Conservation (phyloP, 2,113 vertebrate species). For the Glaucomys volans region DNA sequence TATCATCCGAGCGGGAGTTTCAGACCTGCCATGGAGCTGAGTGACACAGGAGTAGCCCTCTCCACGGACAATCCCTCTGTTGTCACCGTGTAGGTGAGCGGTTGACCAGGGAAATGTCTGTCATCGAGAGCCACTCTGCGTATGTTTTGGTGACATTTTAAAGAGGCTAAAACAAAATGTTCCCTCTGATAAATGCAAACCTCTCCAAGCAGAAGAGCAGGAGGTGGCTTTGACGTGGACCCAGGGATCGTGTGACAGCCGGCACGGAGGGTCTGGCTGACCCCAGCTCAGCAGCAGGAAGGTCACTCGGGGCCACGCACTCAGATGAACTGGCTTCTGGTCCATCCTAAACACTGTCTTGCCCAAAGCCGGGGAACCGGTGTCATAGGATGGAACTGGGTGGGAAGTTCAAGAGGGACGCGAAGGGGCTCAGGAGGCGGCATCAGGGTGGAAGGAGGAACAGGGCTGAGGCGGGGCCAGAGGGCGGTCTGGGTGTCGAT, state of each 20-base stretch:
- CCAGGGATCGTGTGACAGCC: rapidly evolving
- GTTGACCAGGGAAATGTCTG: conserved; percentile 45
- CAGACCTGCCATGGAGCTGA: not conserved
- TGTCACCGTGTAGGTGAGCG: not conserved
- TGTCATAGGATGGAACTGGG: not conserved
- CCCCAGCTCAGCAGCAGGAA: rapidly evolving
- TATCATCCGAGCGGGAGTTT: not conserved
- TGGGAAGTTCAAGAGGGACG: not conserved
- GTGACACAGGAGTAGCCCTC: conserved; percentile 34
- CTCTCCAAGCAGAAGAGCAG: not conserved
- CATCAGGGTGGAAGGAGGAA: no score
- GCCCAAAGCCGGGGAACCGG: not conserved
- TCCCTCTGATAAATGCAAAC: conserved; percentile 28
- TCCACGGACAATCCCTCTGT: not conserved
- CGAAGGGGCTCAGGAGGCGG: no score
- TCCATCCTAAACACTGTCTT: not conserved
- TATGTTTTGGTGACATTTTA: conserved; percentile 68
- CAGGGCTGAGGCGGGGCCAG: rapidly evolving
- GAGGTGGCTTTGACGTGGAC: not conserved
- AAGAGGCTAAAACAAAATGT: conserved; percentile 60
- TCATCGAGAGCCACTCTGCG: conserved; percentile 46
- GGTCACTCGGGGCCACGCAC: not conserved
- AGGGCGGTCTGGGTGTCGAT: not conserved
- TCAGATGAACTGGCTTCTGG: not conserved
- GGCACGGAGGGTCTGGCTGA: not conserved